phyloP scores from a whole-genome alignment of 2,797 vertebrate genomes.

The Amniataba percoides region DNA sequence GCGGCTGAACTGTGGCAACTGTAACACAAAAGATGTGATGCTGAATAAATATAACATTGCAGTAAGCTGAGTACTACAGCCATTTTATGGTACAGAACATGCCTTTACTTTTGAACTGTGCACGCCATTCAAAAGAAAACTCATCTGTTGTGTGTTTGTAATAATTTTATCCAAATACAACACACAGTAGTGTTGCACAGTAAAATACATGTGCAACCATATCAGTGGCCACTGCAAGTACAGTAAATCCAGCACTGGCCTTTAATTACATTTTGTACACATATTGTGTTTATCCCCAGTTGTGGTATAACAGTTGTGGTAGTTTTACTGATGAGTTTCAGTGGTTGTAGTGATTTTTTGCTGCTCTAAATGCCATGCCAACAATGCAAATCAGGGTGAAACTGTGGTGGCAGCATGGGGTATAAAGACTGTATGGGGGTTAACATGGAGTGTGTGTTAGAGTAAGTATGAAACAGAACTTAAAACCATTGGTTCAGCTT shows the following conservation, averaged over 20 bases:
- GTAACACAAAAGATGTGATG: conserved; percentile 7
- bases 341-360: not conserved
- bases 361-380: not conserved
- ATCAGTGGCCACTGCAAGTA: not conserved
- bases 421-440: not conserved
- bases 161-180: not conserved
- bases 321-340: not conserved
- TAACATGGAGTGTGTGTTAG: not conserved
- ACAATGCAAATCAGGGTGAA: not conserved
- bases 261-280: not conserved
- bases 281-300: not conserved
- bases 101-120: not conserved
- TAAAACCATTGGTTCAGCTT: not conserved
- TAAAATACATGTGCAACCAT: not conserved
- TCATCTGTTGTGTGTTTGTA: not conserved
- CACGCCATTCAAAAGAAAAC: not conserved
- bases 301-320: not conserved
- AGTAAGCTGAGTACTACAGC: conserved; percentile 15
- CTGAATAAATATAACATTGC: conserved; percentile 12
- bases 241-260: not conserved
- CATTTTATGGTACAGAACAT: not conserved
- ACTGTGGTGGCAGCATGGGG: not conserved
- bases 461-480: not conserved
- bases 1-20: conserved; percentile 13
- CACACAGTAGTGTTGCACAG: not conserved